Conservation (phyloP, 2,113 vertebrate species). For the Ptyas mucosa region DNA sequence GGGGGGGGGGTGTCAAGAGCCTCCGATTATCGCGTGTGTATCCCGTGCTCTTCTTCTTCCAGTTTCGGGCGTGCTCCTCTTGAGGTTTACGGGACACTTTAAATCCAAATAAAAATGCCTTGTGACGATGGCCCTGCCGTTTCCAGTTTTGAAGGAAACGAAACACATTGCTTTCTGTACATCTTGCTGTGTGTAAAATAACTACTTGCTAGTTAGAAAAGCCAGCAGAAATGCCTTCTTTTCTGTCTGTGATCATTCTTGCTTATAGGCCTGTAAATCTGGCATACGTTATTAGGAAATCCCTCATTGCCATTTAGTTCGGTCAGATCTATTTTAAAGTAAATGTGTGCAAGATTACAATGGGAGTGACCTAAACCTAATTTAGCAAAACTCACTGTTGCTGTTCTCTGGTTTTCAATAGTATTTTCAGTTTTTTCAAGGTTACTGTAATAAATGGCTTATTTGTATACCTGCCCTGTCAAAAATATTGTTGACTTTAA, state of each 20-base stretch:
- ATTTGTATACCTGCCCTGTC: not conserved
- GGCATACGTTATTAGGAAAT: not conserved
- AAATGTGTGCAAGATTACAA: not conserved
- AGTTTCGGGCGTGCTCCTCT: not conserved
- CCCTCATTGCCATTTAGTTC: not conserved
- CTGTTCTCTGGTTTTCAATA: not conserved
- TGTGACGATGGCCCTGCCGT: not conserved
- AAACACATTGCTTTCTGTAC: not conserved
- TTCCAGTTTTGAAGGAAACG: not conserved
- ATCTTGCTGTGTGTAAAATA: not conserved
- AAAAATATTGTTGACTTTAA: not conserved
- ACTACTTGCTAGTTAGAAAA: not conserved
- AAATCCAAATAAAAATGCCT: not conserved
- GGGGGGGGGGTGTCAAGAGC: too few relatives aligned
- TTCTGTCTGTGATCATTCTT: not conserved
- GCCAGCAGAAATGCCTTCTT: not conserved
- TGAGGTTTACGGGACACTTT: not conserved
- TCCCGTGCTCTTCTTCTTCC: not conserved
- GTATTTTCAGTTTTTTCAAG: not conserved
- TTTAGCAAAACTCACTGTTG: not conserved
- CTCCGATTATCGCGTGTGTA: not conserved
- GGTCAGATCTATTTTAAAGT: not conserved
- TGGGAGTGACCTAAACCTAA: not conserved
- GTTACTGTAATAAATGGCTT: not conserved
- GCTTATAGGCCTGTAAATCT: not conserved